phyloP scores from a whole-genome alignment of 2,888 invertebrate genomes.

The Sarcophaga carnaria region DNA sequence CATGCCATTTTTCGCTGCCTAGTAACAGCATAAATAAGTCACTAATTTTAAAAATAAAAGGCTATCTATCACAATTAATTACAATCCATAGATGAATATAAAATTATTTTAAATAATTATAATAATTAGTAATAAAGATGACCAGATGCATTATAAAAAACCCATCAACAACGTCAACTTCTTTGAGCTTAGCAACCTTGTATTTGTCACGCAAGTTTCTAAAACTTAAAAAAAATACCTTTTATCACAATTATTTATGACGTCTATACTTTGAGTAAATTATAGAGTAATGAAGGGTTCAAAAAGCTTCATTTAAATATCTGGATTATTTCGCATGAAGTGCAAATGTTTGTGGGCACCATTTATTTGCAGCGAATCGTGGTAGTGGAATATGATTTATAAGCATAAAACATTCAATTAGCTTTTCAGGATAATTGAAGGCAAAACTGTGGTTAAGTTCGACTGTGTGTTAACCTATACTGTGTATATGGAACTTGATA shows the following conservation, averaged over 20 bases:
- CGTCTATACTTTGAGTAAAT: not conserved
- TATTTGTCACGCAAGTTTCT: not conserved
- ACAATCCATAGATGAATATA: too few species aligned
- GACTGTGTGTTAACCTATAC: too few species aligned
- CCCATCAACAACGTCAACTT: not conserved
- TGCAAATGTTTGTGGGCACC: not conserved
- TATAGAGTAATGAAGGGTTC: not conserved
- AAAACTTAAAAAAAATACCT: not conserved
- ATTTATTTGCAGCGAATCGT: not conserved
- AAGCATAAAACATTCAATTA: constrained; percentile 3
- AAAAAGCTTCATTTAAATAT: not conserved
- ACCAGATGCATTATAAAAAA: not conserved
- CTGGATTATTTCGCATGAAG: not conserved
- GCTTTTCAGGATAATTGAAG: not conserved
- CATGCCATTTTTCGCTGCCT: too few species aligned
- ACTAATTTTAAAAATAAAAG: too few species aligned
- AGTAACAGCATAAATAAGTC: too few species aligned
- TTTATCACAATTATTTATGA: not conserved
- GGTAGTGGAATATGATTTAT: constrained; percentile 10
- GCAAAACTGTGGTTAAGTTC: too few species aligned
- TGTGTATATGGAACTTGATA: too few species aligned
- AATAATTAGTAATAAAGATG: not conserved
- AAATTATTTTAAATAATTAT: too few species aligned
- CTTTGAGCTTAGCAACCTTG: not conserved
- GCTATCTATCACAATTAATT: too few species aligned